Percentiles rank a stretch among this genome's conserved stretches.
These are phyloP conservation scores for Microchirus variegatus DNA, from an alignment of 2,797 vertebrate species.

Conservation along the genomic window DNA sequence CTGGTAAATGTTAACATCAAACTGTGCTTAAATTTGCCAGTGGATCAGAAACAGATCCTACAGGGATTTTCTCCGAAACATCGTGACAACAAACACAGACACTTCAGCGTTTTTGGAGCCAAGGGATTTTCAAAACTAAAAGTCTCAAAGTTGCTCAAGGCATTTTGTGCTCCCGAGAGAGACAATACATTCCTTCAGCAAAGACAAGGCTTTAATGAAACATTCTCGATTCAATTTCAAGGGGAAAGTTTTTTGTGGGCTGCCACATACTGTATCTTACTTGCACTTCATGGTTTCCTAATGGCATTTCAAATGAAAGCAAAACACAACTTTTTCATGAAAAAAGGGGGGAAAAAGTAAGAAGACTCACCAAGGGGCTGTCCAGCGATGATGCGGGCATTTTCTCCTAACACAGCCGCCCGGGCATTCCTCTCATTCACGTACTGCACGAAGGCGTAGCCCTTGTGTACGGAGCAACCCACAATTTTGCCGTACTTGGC, in stretches of 20 bases:
- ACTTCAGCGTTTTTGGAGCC: slow-evolving; percentile 48
- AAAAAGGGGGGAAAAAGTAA: neutral
- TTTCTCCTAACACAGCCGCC: slow-evolving; percentile 92
- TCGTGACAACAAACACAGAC: slow-evolving; percentile 61
- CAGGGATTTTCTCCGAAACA: slow-evolving; percentile 51
- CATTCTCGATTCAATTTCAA: slow-evolving; percentile 24
- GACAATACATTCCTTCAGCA: slow-evolving; percentile 43
- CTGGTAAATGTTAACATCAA: slow-evolving; percentile 56
- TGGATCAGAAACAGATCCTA: slow-evolving; percentile 49
- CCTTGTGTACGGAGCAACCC: slow-evolving; percentile 98
- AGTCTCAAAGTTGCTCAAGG: slow-evolving; percentile 50
- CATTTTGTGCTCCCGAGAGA: slow-evolving; percentile 52
- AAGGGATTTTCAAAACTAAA: slow-evolving; percentile 50
- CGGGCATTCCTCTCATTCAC: slow-evolving; percentile 93
- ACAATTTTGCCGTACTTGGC: slow-evolving; percentile 99
- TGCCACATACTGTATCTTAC: slow-evolving; percentile 5
- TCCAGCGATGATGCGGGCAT: slow-evolving; percentile 92
- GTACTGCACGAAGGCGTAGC: slow-evolving; percentile 97
- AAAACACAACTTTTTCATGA: neutral
- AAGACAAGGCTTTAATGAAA: slow-evolving; percentile 42
- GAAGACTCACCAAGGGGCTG: slow-evolving; percentile 93
- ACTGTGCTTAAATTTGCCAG: slow-evolving; percentile 36
- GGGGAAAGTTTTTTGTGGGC: slow-evolving; percentile 26
- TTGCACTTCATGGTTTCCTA: slow-evolving; percentile 6
- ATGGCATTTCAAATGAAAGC: slow-evolving; percentile 8